These are phyloP conservation scores for Cryptoprocta ferox DNA, from an alignment of 2,797 vertebrate species.

Conservation along the genomic window DNA sequence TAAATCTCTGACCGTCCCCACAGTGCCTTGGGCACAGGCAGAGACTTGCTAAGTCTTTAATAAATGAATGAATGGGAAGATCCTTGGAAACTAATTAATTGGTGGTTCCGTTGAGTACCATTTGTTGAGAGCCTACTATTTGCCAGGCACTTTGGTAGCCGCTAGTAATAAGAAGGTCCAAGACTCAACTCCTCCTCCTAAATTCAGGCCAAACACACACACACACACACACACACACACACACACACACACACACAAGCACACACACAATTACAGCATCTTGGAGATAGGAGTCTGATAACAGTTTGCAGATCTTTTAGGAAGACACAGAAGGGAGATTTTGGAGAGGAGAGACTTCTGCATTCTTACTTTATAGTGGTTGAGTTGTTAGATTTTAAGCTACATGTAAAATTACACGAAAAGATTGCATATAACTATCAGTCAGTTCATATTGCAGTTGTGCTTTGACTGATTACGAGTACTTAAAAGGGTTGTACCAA, in stretches of 20 bases:
- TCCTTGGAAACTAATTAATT: neutral
- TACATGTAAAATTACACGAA: neutral
- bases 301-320: neutral
- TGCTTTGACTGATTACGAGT: neutral
- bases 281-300: neutral
- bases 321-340: neutral
- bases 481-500: neutral
- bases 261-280: neutral
- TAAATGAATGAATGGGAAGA: conserved; percentile 37
- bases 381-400: neutral
- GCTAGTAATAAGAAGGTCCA: neutral
- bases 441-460: neutral
- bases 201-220: neutral
- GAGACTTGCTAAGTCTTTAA: neutral
- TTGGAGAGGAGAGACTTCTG: neutral
- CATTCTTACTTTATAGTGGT: neutral
- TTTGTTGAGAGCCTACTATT: neutral
- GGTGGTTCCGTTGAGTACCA: neutral
- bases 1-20: conserved; percentile 5
- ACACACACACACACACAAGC: neutral
- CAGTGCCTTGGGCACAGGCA: neutral
- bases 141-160: neutral
- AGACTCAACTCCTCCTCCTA: neutral
- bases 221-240: neutral
- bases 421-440: neutral